Evolutionary conservation across 1,140 invertebrate genomes (phyloP).

Genomic region (Eciton burchellii): DNA sequence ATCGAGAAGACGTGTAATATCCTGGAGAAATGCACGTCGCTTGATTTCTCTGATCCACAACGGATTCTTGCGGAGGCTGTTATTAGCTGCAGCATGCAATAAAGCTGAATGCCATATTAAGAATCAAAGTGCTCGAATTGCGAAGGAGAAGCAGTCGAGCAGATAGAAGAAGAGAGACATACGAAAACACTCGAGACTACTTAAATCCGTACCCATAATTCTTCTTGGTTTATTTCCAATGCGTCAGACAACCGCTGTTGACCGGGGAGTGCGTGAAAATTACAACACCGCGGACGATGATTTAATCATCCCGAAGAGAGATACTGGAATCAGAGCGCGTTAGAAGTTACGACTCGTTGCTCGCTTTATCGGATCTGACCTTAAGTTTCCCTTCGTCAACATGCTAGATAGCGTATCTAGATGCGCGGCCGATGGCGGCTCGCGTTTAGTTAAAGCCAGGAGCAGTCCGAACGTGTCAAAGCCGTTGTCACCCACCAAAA

Average conservation of each 20-base stretch:
- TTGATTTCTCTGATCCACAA: background rate
- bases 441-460: slow-evolving; percentile 78
- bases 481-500: slow-evolving; percentile 35
- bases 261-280: background rate
- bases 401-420: slow-evolving; percentile 64
- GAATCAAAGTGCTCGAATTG: background rate
- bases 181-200: background rate
- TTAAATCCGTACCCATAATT: background rate
- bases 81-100: background rate
- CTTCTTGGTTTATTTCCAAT: background rate
- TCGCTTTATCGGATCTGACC: background rate
- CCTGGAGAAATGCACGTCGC: background rate
- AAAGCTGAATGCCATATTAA: background rate
- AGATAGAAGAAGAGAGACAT: background rate
- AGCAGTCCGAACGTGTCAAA: slow-evolving; percentile 81
- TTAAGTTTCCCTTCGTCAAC: background rate
- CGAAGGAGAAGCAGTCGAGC: background rate
- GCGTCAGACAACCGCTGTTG: background rate
- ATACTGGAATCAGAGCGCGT: background rate
- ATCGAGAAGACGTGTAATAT: background rate
- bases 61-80: background rate
- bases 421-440: slow-evolving; percentile 33
- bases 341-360: slow-evolving; percentile 8
- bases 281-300: background rate
- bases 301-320: background rate